phyloP scores from a whole-genome alignment of 92 coral and sea anemone species.

The Phenganax subtilis region DNA sequence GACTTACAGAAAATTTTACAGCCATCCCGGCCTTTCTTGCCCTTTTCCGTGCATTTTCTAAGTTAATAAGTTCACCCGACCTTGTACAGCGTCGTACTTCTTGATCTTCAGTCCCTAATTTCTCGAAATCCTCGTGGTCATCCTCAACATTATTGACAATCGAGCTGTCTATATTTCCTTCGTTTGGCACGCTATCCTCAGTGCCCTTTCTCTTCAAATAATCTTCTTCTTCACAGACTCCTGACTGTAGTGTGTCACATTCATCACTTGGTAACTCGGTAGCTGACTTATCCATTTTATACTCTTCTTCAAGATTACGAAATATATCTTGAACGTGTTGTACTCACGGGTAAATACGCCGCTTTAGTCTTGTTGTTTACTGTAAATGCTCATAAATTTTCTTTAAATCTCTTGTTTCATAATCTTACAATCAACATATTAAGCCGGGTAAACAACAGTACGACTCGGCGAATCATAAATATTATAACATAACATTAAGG shows the following conservation, averaged over 20 bases:
- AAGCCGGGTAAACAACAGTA: too few species aligned
- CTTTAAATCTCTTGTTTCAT: neutral
- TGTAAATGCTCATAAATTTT: neutral
- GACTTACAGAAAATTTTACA: slow-evolving; percentile 21
- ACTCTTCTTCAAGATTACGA: too few species aligned
- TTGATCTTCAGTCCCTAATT: neutral
- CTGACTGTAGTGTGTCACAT: neutral
- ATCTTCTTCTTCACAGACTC: too few species aligned
- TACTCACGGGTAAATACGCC: neutral
- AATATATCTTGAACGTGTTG: neutral
- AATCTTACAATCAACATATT: too few species aligned
- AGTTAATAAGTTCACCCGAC: neutral
- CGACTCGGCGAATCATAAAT: too few species aligned
- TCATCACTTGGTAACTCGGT: neutral
- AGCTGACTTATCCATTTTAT: too few species aligned
- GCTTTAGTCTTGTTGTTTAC: slow-evolving; percentile 26
- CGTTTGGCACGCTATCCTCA: neutral
- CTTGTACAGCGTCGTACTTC: slow-evolving; percentile 30
- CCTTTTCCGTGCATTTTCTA: slow-evolving; percentile 12
- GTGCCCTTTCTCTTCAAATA: neutral
- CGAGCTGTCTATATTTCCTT: neutral
- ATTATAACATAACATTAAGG: too few species aligned
- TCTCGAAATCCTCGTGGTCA: neutral
- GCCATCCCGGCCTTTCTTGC: slow-evolving; percentile 14
- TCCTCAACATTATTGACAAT: neutral